Conservation (phyloP, 2,113 vertebrate species). For the Rhinolophus ferrumequinum region DNA sequence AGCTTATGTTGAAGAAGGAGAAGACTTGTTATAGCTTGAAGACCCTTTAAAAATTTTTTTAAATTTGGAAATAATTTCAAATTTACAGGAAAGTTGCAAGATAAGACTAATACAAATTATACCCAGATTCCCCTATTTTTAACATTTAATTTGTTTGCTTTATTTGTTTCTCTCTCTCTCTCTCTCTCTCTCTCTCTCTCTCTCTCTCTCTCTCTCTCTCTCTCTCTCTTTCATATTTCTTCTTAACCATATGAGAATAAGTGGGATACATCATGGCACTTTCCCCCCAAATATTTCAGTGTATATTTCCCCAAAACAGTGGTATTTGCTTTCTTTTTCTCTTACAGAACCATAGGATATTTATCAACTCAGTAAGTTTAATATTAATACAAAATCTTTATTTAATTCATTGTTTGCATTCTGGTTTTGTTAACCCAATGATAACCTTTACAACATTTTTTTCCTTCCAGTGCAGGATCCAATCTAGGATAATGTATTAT, state of each 20-base stretch:
- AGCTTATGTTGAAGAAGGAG: not conserved
- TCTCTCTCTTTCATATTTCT: not conserved
- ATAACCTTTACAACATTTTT: not conserved
- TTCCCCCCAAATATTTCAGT: conserved; percentile 11
- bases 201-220: not conserved
- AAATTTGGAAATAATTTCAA: conserved; percentile 51
- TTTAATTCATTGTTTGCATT: not conserved
- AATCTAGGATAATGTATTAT: not conserved
- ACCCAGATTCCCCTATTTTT: conserved; percentile 14
- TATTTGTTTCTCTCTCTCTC: not conserved
- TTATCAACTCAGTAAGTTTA: not conserved
- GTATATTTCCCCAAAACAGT: not conserved
- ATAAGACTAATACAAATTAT: conserved; percentile 11
- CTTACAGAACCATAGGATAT: not conserved
- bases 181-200: too few relatives aligned
- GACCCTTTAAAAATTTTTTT: not conserved
- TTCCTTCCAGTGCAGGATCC: not conserved
- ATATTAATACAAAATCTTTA: not conserved
- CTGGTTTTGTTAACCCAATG: not conserved
- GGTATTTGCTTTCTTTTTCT: not conserved
- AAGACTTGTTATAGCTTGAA: not conserved
- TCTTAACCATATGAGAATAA: conserved; percentile 4
- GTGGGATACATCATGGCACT: not conserved
- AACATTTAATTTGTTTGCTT: not conserved
- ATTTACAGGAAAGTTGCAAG: conserved; percentile 21